A percentile compares a stretch with the other conserved stretches of the same genome.
Evolutionary conservation across 2,888 invertebrate species (phyloP).

Genomic region (Lasiommata megera): DNA sequence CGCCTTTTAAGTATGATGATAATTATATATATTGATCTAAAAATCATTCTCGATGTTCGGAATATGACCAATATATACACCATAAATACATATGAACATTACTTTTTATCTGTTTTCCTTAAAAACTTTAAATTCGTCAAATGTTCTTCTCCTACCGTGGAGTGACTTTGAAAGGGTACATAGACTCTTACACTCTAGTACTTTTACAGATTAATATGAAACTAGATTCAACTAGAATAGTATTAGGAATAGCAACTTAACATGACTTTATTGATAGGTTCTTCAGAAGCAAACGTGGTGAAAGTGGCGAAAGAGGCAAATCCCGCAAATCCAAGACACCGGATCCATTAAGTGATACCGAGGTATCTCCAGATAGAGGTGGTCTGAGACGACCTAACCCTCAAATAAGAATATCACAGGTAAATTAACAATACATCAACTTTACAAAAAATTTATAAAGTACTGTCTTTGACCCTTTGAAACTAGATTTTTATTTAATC

Average conservation of each 20-base stretch:
- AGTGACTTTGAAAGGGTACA: too few relatives aligned
- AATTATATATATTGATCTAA: not conserved
- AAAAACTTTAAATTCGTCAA: too few relatives aligned
- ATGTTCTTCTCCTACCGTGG: too few relatives aligned
- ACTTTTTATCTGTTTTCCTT: too few relatives aligned
- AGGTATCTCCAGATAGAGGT: constrained; percentile 68
- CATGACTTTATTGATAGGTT: constrained; percentile 79
- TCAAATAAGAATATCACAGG: constrained; percentile 79
- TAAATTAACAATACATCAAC: constrained; percentile 36
- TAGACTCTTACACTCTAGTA: too few relatives aligned
- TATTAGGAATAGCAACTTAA: too few relatives aligned
- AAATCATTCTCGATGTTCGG: too few relatives aligned
- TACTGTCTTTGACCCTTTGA: not conserved
- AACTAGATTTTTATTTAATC: not conserved
- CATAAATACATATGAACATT: too few relatives aligned
- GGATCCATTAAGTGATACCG: constrained; percentile 80
- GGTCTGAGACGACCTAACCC: constrained; percentile 62
- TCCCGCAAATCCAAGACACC: constrained; percentile 86
- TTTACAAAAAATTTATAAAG: not conserved
- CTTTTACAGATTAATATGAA: too few relatives aligned
- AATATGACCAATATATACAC: too few relatives aligned
- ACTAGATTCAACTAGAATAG: too few relatives aligned
- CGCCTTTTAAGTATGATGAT: constrained; percentile 92
- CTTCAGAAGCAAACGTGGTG: constrained; percentile 90
- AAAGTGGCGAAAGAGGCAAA: constrained; percentile 85